Conservation (phyloP, 2,113 vertebrate species). For the Natator depressus region DNA sequence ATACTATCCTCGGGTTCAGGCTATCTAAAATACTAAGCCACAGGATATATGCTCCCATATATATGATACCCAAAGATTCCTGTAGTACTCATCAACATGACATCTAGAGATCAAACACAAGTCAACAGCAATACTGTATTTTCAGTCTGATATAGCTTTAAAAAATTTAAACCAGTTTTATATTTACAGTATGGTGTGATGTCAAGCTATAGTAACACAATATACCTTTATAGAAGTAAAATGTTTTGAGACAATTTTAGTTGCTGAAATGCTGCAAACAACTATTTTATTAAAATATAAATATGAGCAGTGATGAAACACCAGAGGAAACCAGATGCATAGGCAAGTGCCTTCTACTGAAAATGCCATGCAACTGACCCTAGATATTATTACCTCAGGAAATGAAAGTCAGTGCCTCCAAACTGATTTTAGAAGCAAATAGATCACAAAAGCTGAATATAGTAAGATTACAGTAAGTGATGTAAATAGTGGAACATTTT, state of each 20-base stretch:
- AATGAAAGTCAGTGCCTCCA: neutral
- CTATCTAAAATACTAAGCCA: neutral
- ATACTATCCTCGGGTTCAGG: too few species aligned
- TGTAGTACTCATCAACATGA: neutral
- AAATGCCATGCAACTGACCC: neutral
- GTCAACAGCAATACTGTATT: neutral
- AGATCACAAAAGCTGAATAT: neutral
- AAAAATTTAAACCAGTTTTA: neutral
- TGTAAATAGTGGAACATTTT: neutral
- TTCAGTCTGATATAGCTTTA: neutral
- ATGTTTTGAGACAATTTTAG: neutral
- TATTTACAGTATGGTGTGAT: neutral
- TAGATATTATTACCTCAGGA: rapidly evolving
- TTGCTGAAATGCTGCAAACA: neutral
- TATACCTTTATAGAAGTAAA: neutral
- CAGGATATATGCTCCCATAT: neutral
- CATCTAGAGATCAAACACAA: neutral
- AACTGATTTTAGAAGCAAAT: neutral
- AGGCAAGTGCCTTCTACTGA: neutral
- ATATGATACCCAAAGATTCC: neutral
- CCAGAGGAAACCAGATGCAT: neutral
- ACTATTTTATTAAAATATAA: neutral
- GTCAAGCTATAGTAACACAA: neutral
- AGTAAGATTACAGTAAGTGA: neutral
- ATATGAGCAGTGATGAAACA: neutral